These are phyloP conservation scores for Syngnathus scovelli DNA, from an alignment of 2,113 vertebrate species.

Conservation along the genomic window DNA sequence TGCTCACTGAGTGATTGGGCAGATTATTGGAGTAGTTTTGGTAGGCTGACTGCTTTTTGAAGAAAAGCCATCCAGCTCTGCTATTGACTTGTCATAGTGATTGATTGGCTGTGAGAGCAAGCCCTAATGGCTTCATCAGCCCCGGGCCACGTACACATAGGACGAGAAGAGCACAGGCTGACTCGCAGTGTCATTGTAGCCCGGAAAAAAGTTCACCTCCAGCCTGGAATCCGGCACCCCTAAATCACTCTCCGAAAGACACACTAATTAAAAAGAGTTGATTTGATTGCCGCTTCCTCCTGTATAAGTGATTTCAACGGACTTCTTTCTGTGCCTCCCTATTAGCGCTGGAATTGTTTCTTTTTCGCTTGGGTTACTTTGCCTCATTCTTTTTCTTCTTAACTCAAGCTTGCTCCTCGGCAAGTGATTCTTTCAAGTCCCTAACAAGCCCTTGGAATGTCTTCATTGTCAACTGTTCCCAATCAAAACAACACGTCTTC, in stretches of 20 bases:
- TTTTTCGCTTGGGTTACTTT: constrained; percentile 16
- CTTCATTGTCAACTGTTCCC: constrained; percentile 24
- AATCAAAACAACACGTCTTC: neutral
- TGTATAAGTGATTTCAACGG: neutral
- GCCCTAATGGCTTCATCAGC: constrained; percentile 75
- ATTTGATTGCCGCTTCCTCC: constrained; percentile 20
- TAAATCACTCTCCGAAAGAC: constrained; percentile 51
- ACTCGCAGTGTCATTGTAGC: constrained; percentile 66
- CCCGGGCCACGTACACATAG: constrained; percentile 30
- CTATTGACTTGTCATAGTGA: constrained; percentile 70
- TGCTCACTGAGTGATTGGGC: constrained; percentile 64
- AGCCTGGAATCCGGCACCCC: constrained; percentile 26
- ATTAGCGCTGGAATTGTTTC: constrained; percentile 30
- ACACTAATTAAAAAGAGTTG: constrained; percentile 60
- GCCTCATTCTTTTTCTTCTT: constrained; percentile 22
- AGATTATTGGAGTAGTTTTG: constrained; percentile 59
- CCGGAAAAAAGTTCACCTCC: constrained; percentile 38
- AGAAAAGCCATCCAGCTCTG: constrained; percentile 60
- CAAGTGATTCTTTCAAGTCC: constrained; percentile 42
- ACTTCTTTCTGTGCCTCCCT: constrained; percentile 9
- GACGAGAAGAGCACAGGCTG: neutral
- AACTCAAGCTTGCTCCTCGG: constrained; percentile 39
- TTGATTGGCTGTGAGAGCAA: constrained; percentile 64
- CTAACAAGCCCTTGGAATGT: constrained; percentile 58
- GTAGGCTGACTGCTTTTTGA: constrained; percentile 58